Evolutionary conservation across 1,140 invertebrate species (phyloP).

Genomic region (Papilio polyxenes): DNA sequence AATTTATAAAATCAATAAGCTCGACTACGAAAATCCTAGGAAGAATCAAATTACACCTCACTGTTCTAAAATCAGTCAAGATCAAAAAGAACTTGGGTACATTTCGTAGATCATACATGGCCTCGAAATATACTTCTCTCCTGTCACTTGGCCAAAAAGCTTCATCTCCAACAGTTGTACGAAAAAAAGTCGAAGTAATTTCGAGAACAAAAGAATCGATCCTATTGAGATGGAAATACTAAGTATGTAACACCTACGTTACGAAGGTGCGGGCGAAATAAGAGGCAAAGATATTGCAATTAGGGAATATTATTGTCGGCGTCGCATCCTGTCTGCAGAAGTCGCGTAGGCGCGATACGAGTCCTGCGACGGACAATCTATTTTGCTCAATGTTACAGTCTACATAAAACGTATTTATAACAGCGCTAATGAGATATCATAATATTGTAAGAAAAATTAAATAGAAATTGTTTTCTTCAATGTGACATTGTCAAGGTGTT

Average conservation of each 20-base stretch:
- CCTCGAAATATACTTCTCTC: no score
- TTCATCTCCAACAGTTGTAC: background rate
- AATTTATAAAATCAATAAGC: no score
- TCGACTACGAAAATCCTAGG: no score
- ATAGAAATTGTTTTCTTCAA: background rate
- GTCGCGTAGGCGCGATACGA: slow-evolving; percentile 47
- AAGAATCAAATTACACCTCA: no score
- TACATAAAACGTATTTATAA: background rate
- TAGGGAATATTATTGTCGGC: slow-evolving; percentile 60
- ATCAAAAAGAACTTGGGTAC: no score
- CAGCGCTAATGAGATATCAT: background rate
- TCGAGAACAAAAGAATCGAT: slow-evolving; percentile 47
- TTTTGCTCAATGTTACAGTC: background rate
- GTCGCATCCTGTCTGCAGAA: slow-evolving; percentile 61
- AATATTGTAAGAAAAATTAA: background rate
- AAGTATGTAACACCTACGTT: slow-evolving; percentile 47
- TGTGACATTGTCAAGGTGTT: background rate
- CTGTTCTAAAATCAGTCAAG: no score
- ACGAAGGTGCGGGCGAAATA: slow-evolving; percentile 58
- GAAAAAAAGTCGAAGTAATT: background rate
- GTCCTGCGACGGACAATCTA: background rate
- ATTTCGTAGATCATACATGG: no score
- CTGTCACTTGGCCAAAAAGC: background rate
- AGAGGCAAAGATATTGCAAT: slow-evolving; percentile 58
- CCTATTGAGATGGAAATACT: slow-evolving; percentile 56